Evolutionary conservation across 2,113 vertebrate genomes (phyloP).

Genomic region (Panurus biarmicus): DNA sequence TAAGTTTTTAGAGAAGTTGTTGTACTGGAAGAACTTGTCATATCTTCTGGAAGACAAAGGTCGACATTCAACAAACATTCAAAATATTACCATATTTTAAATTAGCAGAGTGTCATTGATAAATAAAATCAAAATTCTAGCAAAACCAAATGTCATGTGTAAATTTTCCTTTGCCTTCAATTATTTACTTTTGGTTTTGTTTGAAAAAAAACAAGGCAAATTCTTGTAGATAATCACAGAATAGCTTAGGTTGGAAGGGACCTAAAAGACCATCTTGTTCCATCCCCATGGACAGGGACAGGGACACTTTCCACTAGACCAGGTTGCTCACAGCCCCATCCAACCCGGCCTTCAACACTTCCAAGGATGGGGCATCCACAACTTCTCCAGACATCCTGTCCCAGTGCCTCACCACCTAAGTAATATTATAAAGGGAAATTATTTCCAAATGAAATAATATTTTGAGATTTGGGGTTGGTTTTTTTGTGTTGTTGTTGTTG

Average conservation of each 20-base stretch:
- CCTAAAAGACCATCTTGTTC: neutral
- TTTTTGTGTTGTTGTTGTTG: neutral
- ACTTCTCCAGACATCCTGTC: neutral
- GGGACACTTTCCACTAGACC: neutral
- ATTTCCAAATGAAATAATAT: neutral
- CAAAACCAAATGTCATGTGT: neutral
- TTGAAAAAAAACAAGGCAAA: accelerated
- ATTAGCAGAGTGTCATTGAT: neutral
- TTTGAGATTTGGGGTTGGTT: neutral
- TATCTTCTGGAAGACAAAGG: neutral
- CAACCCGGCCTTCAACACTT: neutral
- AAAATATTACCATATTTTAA: neutral
- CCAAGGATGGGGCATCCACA: neutral
- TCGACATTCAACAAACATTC: neutral
- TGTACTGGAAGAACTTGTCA: neutral
- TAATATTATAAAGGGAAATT: neutral
- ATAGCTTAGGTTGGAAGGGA: neutral
- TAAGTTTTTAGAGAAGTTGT: neutral
- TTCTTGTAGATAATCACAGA: neutral
- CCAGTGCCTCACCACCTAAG: neutral
- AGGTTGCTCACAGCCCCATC: neutral
- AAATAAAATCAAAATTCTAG: neutral
- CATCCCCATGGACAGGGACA: neutral
- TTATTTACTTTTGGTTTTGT: neutral
- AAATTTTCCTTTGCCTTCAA: neutral